Evolutionary conservation across 2,797 vertebrate genomes (phyloP).

Genomic region (Florisuga fusca): DNA sequence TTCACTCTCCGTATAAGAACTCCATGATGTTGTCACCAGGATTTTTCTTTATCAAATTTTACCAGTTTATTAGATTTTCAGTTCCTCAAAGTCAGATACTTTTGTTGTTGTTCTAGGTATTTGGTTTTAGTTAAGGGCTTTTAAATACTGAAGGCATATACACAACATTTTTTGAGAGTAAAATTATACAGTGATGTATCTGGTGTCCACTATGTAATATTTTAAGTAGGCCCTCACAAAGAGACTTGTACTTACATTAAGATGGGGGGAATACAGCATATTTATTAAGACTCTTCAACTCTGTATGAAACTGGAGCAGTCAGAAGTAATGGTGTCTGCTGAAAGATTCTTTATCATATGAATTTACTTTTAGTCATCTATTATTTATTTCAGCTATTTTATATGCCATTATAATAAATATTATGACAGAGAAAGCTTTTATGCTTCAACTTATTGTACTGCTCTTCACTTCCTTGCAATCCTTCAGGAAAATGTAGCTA

Average conservation of each 20-base stretch:
- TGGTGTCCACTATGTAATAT: constrained; percentile 63
- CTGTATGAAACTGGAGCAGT: constrained; percentile 82
- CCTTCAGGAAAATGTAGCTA: constrained; percentile 84
- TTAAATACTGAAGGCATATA: constrained; percentile 53
- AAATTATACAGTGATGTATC: constrained; percentile 75
- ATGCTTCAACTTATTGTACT: constrained; percentile 84
- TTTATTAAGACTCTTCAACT: constrained; percentile 86
- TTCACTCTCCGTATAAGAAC: neutral
- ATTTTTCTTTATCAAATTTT: constrained; percentile 23
- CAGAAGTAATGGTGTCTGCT: constrained; percentile 88
- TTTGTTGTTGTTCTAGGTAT: constrained; percentile 25
- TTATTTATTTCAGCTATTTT: constrained; percentile 92
- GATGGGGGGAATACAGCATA: constrained; percentile 72
- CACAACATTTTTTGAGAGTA: neutral
- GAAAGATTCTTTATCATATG: constrained; percentile 89
- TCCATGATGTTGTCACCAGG: neutral
- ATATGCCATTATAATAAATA: constrained; percentile 94
- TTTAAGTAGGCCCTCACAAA: constrained; percentile 70
- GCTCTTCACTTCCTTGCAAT: constrained; percentile 84
- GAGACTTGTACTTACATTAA: constrained; percentile 74
- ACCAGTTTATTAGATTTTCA: neutral
- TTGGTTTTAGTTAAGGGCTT: constrained; percentile 49
- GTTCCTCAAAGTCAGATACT: neutral
- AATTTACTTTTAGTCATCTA: constrained; percentile 91
- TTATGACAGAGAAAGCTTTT: constrained; percentile 90